Percentiles rank a stretch among this genome's conserved stretches.
These are phyloP conservation scores for Microcebus griseorufus DNA, from an alignment of 2,113 vertebrate genomes.

Conservation along the genomic window DNA sequence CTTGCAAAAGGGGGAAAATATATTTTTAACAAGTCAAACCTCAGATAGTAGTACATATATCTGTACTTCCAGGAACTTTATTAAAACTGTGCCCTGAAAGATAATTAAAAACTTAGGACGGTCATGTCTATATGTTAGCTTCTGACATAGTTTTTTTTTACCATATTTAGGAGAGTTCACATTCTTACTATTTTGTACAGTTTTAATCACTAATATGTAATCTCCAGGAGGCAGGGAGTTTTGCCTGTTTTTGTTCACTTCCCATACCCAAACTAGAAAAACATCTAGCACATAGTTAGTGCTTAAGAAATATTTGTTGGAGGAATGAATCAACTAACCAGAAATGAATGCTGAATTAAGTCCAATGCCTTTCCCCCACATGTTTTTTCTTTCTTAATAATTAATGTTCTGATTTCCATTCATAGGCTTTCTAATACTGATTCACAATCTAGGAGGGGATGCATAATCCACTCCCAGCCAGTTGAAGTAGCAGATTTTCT, in stretches of 20 bases:
- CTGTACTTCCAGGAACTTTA: not conserved
- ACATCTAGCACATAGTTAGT: not conserved
- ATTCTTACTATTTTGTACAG: not conserved
- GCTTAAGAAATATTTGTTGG: not conserved
- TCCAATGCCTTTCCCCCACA: not conserved
- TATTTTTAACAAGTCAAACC: not conserved
- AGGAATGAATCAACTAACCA: not conserved
- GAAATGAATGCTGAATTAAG: not conserved
- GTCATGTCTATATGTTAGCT: not conserved
- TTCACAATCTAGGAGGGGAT: not conserved
- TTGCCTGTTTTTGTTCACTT: not conserved
- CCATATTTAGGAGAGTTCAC: not conserved
- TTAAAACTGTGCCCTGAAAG: slow-evolving; percentile 23
- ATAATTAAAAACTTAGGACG: slow-evolving; percentile 1
- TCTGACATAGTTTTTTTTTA: not conserved
- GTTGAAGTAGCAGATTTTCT: not conserved
- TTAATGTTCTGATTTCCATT: not conserved
- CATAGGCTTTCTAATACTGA: not conserved
- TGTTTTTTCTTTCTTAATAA: not conserved
- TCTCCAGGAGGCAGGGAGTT: not conserved
- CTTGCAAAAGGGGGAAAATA: not conserved
- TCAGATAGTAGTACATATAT: not conserved
- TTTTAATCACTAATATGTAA: not conserved
- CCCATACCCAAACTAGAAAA: not conserved
- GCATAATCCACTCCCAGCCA: not conserved